phyloP scores from a whole-genome alignment of 2,797 vertebrate species.

The Cyprinodon diabolis region DNA sequence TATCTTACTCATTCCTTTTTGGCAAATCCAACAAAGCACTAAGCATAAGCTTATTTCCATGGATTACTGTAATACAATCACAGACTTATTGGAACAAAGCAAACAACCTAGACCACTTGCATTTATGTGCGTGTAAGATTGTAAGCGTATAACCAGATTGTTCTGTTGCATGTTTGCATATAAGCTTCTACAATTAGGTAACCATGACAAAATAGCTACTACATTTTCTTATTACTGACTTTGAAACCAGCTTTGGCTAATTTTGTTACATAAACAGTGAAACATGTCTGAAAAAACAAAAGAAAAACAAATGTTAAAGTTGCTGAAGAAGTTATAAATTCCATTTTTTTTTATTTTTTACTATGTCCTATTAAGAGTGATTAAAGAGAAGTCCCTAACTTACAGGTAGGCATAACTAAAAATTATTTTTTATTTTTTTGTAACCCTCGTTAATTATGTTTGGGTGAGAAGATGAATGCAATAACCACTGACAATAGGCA shows the following conservation, averaged over 20 bases:
- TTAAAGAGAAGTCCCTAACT: neutral
- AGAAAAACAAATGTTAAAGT: neutral
- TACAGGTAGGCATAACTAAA: neutral
- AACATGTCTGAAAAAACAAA: neutral
- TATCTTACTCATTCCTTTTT: neutral
- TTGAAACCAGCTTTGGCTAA: neutral
- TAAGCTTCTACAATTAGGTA: constrained; percentile 25
- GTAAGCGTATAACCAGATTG: constrained; percentile 27
- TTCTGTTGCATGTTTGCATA: neutral
- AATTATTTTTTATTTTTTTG: too few species aligned
- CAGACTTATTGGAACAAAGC: constrained; percentile 21
- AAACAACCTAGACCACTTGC: constrained; percentile 4
- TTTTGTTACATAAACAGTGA: neutral
- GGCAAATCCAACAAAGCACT: constrained; percentile 9
- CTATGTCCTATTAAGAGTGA: constrained; percentile 11
- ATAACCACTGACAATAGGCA: too few species aligned
- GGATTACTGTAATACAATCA: constrained; percentile 23
- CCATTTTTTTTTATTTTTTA: neutral
- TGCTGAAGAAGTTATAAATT: constrained; percentile 11
- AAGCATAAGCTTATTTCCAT: constrained; percentile 20
- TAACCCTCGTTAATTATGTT: too few species aligned
- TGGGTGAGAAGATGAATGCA: too few species aligned
- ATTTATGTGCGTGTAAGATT: constrained; percentile 10
- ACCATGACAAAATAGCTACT: constrained; percentile 5
- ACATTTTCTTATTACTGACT: neutral